These are phyloP conservation scores for Tinea semifulvella DNA, from an alignment of 2,888 invertebrate genomes.

Conservation along the genomic window DNA sequence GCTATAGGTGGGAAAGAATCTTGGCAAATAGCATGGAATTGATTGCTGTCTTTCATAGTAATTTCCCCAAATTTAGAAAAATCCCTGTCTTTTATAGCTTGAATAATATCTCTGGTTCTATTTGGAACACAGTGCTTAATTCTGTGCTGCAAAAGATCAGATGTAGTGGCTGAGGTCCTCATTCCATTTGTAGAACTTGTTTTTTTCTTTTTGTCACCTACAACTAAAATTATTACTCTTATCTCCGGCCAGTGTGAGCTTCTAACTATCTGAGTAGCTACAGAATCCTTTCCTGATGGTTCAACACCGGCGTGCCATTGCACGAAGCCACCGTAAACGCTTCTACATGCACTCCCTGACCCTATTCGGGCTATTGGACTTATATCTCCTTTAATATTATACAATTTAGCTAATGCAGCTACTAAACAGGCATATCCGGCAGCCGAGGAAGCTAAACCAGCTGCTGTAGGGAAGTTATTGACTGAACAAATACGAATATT, in stretches of 20 bases:
- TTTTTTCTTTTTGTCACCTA: constrained; percentile 84
- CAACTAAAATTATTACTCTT: constrained; percentile 88
- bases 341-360: constrained; percentile 97
- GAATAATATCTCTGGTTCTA: constrained; percentile 63
- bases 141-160: constrained; percentile 81
- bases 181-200: constrained; percentile 90
- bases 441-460: constrained; percentile 97
- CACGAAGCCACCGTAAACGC: constrained; percentile 94
- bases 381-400: constrained; percentile 76
- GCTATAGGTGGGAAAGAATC: constrained; percentile 94
- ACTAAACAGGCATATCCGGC: constrained; percentile 97
- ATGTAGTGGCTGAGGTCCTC: constrained; percentile 82
- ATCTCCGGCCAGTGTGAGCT: constrained; percentile 90
- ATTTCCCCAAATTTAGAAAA: constrained; percentile 89
- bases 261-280: constrained; percentile 78
- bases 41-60: constrained; percentile 97
- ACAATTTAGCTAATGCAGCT: constrained; percentile 78
- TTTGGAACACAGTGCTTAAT: constrained; percentile 77
- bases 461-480: constrained; percentile 99
- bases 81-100: constrained; percentile 72
- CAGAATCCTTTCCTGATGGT: constrained; percentile 76
- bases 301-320: constrained; percentile 83
- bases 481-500: constrained; percentile 85
- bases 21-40: constrained; percentile 92
- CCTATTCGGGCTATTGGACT: constrained; percentile 83